Percentiles rank a stretch among this genome's conserved stretches.
These are phyloP conservation scores for Calonectris borealis DNA, from an alignment of 2,113 vertebrate genomes.

Conservation along the genomic window DNA sequence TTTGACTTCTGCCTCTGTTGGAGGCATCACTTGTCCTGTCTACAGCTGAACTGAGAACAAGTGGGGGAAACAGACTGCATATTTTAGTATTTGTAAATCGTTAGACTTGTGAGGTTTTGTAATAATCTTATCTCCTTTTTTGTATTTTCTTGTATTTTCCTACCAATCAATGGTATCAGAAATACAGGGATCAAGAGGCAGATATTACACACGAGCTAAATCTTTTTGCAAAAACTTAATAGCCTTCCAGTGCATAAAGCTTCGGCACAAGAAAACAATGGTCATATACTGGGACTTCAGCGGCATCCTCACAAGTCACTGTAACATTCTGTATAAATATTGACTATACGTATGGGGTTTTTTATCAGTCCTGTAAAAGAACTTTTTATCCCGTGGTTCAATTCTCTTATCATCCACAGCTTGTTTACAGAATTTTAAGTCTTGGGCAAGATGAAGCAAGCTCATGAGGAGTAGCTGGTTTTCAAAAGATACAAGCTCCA, in stretches of 20 bases:
- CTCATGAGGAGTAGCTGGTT: slow-evolving; percentile 31
- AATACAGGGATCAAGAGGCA: background rate
- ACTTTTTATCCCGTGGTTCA: background rate
- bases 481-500: slow-evolving; percentile 38
- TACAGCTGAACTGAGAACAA: background rate
- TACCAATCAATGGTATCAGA: background rate
- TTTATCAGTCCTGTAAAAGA: background rate
- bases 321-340: background rate
- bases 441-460: slow-evolving; percentile 33
- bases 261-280: background rate
- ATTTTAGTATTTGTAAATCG: background rate
- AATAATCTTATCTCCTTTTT: background rate
- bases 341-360: background rate
- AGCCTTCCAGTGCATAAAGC: background rate
- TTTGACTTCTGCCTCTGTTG: slow-evolving; percentile 21
- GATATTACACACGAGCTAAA: background rate
- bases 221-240: background rate
- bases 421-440: slow-evolving; percentile 30
- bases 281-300: background rate
- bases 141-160: background rate
- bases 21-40: background rate
- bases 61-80: background rate
- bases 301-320: background rate
- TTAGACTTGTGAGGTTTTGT: background rate
- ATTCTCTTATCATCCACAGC: background rate